phyloP scores from a whole-genome alignment of 2,113 vertebrate species.

The Onychorhynchus coronatus region DNA sequence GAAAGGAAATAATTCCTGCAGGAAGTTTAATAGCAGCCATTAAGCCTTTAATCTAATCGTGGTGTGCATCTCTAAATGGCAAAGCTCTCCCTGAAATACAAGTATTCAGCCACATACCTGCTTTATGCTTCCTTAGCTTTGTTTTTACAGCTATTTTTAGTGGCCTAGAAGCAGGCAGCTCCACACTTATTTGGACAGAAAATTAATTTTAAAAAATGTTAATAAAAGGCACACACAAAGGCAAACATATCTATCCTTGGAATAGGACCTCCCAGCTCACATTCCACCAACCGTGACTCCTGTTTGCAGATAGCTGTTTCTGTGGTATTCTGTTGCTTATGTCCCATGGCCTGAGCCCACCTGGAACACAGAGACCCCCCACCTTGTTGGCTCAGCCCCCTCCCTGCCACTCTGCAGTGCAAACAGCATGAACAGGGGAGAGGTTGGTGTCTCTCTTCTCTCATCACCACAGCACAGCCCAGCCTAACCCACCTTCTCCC shows the following conservation, averaged over 20 bases:
- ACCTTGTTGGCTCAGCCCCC: too few species aligned
- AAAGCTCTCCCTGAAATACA: background rate
- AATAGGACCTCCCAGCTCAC: background rate
- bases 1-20: background rate
- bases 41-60: background rate
- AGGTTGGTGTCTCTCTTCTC: background rate
- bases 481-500: background rate
- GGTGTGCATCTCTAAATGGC: background rate
- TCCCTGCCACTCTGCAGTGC: background rate
- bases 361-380: rapidly evolving
- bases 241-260: background rate
- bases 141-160: background rate
- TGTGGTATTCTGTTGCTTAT: background rate
- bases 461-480: background rate
- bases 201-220: background rate
- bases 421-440: rapidly evolving
- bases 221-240: background rate
- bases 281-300: rapidly evolving
- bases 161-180: background rate
- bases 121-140: background rate
- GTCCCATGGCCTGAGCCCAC: too few species aligned
- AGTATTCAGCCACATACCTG: background rate
- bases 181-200: background rate
- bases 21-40: slow-evolving; percentile 7
- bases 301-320: rapidly evolving